A percentile compares a stretch with the other conserved stretches of the same genome.
phyloP scores from a whole-genome alignment of 1,140 invertebrate genomes.

The Brachionus calyciflorus region DNA sequence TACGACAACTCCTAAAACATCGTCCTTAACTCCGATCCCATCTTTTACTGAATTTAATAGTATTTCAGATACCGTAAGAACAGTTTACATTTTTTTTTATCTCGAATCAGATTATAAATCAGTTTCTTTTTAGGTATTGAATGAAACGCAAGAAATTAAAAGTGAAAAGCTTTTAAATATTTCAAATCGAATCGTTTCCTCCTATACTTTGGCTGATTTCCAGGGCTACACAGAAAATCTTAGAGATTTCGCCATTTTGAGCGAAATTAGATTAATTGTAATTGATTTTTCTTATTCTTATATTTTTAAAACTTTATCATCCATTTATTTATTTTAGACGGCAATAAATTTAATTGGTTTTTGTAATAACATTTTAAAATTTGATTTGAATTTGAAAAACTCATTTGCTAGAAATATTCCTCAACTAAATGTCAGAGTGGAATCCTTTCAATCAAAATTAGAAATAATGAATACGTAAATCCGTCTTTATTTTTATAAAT shows the following conservation, averaged over 20 bases:
- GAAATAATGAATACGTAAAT: too few relatives aligned
- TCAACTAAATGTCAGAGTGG: neutral
- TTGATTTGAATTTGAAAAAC: neutral
- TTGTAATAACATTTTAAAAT: neutral
- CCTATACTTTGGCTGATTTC: neutral
- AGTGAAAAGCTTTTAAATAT: conserved; percentile 16
- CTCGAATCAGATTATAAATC: too few relatives aligned
- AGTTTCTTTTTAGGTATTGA: neutral
- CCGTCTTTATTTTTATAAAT: too few relatives aligned
- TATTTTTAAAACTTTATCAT: neutral
- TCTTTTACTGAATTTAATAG: too few relatives aligned
- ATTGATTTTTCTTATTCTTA: neutral
- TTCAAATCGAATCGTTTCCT: neutral
- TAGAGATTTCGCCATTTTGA: neutral
- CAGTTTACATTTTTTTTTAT: too few relatives aligned
- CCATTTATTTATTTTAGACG: neutral
- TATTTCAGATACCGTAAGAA: too few relatives aligned
- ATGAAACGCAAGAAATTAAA: neutral
- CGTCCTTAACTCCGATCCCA: too few relatives aligned
- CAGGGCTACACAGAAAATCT: neutral
- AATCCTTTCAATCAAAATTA: too few relatives aligned
- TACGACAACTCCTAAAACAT: too few relatives aligned
- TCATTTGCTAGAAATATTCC: neutral
- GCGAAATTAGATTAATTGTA: neutral
- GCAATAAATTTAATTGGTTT: neutral